Base-by-base conservation (phyloP, 1,140 invertebrate genomes). In the Steinernema feltiae region DNA sequence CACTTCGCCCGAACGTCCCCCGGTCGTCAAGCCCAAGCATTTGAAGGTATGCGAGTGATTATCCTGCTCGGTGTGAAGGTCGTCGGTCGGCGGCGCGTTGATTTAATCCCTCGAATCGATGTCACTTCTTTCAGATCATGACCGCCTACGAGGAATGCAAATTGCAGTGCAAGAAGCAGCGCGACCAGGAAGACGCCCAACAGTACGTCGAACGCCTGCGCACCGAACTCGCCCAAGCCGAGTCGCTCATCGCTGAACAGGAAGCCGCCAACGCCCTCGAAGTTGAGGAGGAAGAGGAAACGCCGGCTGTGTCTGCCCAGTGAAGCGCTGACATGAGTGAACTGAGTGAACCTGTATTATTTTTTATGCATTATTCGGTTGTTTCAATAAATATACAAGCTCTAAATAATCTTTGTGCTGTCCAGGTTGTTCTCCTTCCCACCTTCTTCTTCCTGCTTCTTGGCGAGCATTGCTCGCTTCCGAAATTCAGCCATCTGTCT, bases 121-220 rank as follows among this genome's bases (percentile, higher is more conserved):
- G n/a, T n/a, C n/a, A n/a, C n/a, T n/a, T n/a, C n/a, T 63, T 63
- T 12, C 24, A 63, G 53, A 63, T 27, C 53, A 63, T 63, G 53
- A 63, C 53, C 53, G 53, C 53, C 53, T 63, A 63, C 53, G 53
- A 63, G 53, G 53, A 63, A 27, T 63, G 53, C 53, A 63, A 63
- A 21, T 21, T 63, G 12, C 53, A 63, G 53, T 63, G 53, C 53
- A 63, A 63, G 53, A 63, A 63, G 53, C 53, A 63, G 24, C 53
- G 53, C 53, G 53, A 63, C 53, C 53, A 63, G 24, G 53, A 63
- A 27, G 53, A 63, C 24, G 53, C 53, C 2, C 53, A 63, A 21
- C 53, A 63, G 7, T 63, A 63, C 53, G 53, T 63, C 12, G 12
- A 63, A 27, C 53, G 53, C 24, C 53, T 63, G 3, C 53, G 53